phyloP scores from a whole-genome alignment of 2,888 invertebrate species.

The Prenolepis imparis region DNA sequence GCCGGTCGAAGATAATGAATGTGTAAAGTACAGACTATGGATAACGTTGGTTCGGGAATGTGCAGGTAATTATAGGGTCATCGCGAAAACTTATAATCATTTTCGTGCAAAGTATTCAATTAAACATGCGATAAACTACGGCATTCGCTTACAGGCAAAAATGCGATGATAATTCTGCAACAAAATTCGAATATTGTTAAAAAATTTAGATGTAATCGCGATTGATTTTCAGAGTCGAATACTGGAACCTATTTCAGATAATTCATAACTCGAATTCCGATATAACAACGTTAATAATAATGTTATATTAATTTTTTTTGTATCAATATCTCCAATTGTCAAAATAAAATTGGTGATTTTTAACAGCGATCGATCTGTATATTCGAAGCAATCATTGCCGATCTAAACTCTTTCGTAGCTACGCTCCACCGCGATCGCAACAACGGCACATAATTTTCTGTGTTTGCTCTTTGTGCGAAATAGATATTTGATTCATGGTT shows the following conservation, averaged over 20 bases:
- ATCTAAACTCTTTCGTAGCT: not conserved
- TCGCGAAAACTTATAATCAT: constrained; percentile 46
- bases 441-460: constrained; percentile 21
- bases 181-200: not conserved
- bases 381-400: not conserved
- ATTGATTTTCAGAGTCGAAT: not conserved
- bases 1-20: not conserved
- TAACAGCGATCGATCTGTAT: not conserved
- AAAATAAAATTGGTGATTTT: not conserved
- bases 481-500: constrained; percentile 58
- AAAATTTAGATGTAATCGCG: not conserved
- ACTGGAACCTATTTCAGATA: not conserved
- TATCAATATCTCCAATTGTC: not conserved
- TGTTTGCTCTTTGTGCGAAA: constrained; percentile 32
- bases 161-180: not conserved
- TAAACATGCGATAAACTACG: constrained; percentile 18
- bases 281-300: not conserved
- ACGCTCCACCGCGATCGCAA: not conserved
- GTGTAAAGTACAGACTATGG: not conserved
- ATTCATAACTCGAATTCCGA: not conserved
- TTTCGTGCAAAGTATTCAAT: constrained; percentile 48
- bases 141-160: not conserved
- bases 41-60: constrained; percentile 46
- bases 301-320: not conserved
- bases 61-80: constrained; percentile 45